phyloP scores from a whole-genome alignment of 2,888 invertebrate species.

The Acleris emargana region DNA sequence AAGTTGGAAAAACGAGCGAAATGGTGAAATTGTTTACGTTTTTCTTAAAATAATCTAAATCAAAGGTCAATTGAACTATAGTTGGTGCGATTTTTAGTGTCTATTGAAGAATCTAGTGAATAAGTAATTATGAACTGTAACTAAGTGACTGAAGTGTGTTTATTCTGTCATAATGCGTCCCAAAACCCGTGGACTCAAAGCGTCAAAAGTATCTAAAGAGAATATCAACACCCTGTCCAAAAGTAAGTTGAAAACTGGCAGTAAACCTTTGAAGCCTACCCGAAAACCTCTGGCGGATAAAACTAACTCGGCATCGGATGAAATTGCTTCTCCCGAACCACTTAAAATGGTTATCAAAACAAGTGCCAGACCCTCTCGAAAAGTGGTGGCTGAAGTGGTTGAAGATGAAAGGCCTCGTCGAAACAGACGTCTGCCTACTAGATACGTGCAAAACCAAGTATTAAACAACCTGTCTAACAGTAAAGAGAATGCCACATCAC shows the following conservation, averaged over 20 bases:
- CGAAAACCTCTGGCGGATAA: constrained; percentile 69
- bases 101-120: background rate
- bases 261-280: constrained; percentile 47
- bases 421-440: constrained; percentile 58
- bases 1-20: constrained; percentile 61
- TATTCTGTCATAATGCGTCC: constrained; percentile 65
- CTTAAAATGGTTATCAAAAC: constrained; percentile 43
- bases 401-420: constrained; percentile 52
- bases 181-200: constrained; percentile 58
- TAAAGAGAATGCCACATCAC: constrained; percentile 39
- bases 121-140: background rate
- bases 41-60: constrained; percentile 10
- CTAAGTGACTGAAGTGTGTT: constrained; percentile 17
- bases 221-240: constrained; percentile 51
- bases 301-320: constrained; percentile 75
- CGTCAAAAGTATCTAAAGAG: constrained; percentile 63
- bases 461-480: constrained; percentile 52
- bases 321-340: constrained; percentile 55
- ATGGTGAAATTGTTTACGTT: constrained; percentile 41
- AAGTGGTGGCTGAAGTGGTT: constrained; percentile 29
- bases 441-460: constrained; percentile 56
- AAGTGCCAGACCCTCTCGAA: constrained; percentile 22
- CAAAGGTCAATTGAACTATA: constrained; percentile 4
- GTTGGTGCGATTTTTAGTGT: background rate
- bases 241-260: constrained; percentile 45